Percentiles rank a stretch among this genome's conserved stretches.
phyloP scores from a whole-genome alignment of 2,113 vertebrate species.

The Sinosuthora webbiana region DNA sequence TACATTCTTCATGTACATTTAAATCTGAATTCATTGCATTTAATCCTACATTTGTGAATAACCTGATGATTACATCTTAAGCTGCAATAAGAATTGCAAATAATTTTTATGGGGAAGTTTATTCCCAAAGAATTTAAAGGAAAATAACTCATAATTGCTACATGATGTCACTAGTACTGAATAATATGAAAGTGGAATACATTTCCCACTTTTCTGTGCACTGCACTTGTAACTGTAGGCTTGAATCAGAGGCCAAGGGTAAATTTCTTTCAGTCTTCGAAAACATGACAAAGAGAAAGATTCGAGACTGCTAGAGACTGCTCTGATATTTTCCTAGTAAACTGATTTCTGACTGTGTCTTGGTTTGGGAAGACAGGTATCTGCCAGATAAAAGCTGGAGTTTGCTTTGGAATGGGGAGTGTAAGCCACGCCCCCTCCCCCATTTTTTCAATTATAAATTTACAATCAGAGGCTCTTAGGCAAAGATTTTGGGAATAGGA shows the following conservation, averaged over 20 bases:
- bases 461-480: too few species aligned
- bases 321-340: neutral
- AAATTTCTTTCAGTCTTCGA: neutral
- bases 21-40: neutral
- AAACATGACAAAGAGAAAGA: neutral
- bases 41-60: neutral
- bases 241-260: neutral
- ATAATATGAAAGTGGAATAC: neutral
- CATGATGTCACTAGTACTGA: neutral
- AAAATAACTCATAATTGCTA: neutral
- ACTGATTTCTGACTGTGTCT: neutral
- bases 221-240: neutral
- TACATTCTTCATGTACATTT: neutral
- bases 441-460: too few species aligned
- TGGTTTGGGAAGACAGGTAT: too few species aligned
- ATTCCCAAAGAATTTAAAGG: neutral
- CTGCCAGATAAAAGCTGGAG: too few species aligned
- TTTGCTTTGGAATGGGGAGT: too few species aligned
- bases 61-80: neutral
- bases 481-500: too few species aligned
- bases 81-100: neutral
- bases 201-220: neutral
- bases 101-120: neutral
- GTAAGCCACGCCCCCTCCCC: too few species aligned
- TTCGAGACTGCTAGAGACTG: neutral